Evolutionary conservation across 1,140 invertebrate genomes (phyloP), one percentile per base, ranked within the genome.

Genomic region (Prorops nasuta): DNA sequence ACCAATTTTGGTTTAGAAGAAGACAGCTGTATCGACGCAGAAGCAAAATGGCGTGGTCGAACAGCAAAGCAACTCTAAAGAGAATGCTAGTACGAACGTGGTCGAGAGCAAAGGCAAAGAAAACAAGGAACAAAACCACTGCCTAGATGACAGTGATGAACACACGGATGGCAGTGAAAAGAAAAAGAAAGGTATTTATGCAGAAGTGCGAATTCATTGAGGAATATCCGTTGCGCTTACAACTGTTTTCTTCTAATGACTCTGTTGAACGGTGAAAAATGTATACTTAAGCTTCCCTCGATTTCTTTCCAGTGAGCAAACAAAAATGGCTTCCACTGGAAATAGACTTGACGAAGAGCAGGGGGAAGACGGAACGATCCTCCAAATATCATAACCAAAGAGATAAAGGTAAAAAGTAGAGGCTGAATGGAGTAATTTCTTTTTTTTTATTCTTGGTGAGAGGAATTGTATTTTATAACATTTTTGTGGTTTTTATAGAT

Each of bases 321-420:
- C 84, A 88, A 56, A 89, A 87, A 74, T 90, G 88, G 88, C 83
- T 89, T 35, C 87, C 86, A 17, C 66, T 90, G 40, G 85, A 86
- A 58, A 86, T 90, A 47, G 86, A 88, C 57, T 55, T 86, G 49
- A 67, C 78, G 3, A 86, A 85, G 64, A 76, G 66, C 38, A 64
- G 72, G 45, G 64, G 69, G 10, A 76, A 74, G 45, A 53, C 72
- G 18, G 74, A 74, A 9, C 63, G 70, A 20, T 76, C 74, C n/a
- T 71, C 74, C n/a, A 76, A 68, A 42, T 64, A 72, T 54, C 64
- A 71, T 12, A 54, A 57, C 44, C 60, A 74, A 14, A 66, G 72
- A 39, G 76, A 77, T 12, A 76, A 65, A 50, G 74, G 74, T 64
- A 62, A 64, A 40, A 72, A 76, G 54, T 60, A n/a, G n/a, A n/a